A percentile compares a stretch with the other conserved stretches of the same genome.
These are phyloP conservation scores for Prunella himalayana DNA, from an alignment of 2,113 vertebrate genomes.

Conservation along the genomic window DNA sequence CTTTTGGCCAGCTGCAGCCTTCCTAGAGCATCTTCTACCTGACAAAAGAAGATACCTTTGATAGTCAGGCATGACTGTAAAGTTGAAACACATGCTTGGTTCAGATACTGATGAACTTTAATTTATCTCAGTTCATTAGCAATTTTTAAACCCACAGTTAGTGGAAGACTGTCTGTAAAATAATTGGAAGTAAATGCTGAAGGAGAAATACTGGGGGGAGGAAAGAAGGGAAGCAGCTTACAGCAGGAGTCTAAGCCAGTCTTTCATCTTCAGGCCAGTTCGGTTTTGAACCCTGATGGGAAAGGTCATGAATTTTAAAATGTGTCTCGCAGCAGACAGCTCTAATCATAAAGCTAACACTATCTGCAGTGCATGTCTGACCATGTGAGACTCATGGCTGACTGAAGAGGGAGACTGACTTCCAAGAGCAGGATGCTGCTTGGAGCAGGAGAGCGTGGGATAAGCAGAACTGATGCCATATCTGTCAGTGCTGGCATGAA, in stretches of 20 bases:
- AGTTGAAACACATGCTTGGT: conserved; percentile 29
- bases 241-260: conserved; percentile 38
- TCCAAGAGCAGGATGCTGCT: not conserved
- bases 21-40: conserved; percentile 47
- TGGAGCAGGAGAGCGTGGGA: not conserved
- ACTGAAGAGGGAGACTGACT: not conserved
- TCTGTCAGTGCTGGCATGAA: not conserved
- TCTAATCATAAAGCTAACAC: conserved; percentile 56
- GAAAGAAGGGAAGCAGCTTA: not conserved
- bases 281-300: conserved; percentile 62
- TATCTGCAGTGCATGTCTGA: conserved; percentile 7
- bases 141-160: conserved; percentile 37
- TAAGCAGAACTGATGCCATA: not conserved
- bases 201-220: conserved; percentile 9
- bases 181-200: conserved; percentile 58
- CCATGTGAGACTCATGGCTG: not conserved
- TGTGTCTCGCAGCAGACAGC: conserved; percentile 56
- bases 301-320: conserved; percentile 77
- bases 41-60: conserved; percentile 69
- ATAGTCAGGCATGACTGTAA: not conserved
- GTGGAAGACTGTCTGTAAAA: conserved; percentile 53
- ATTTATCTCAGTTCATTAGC: conserved; percentile 61
- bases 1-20: conserved; percentile 52
- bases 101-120: conserved; percentile 62
- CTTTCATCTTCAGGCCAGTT: conserved; percentile 69